Base-by-base conservation (phyloP, 2,888 invertebrate genomes). In the Scaptomyza parva region DNA sequence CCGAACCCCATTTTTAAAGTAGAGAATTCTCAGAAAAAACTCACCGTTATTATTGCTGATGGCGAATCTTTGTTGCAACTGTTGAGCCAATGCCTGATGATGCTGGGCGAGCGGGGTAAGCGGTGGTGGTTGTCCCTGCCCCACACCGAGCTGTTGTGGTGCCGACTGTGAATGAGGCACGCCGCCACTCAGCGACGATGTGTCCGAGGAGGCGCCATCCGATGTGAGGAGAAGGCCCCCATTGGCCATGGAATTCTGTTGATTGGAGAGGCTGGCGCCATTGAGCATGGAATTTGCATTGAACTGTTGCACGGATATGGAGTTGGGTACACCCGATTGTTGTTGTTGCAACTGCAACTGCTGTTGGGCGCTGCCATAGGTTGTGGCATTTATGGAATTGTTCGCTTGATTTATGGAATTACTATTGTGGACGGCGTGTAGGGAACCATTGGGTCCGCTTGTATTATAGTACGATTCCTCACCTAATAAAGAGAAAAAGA, bases 81-180 rank as follows among this genome's bases (percentile, higher is more conserved):
- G 94, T 92, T 93, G 92, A 88, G 94, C 94, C 86, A 93, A 92
- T 74, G 93, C 93, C 63, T 94, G 93, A 91, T 94, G 94, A 82
- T 94, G 94, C 88, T 94, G 94, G 66, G 94, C 92, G 70, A 93
- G 92, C 43, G 92, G 91, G 53, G 92, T 91, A 65, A 90, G 71
- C 51, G 91, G 90, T 39, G 90, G 88, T 1, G 30, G 47, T 54
- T 88, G 88, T 50, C 86, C 80, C 53, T 72, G 88, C 50, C 84
- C 79, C 51, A 89, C 89, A 28, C 90, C 85, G 78, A 92, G 71
- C 72, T 92, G 92, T 78, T 92, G 92, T 18, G 92, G 91, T 48
- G 90, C 92, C 73, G 92, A 92, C 65, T 90, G 91, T 43, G 92
- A 92, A 86, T 92, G 83, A 90, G 93, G 88, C 44, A 92, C 91